Evolutionary conservation across 1,140 invertebrate genomes (phyloP), one percentile per base, ranked within the genome.

Genomic region (Bombyx mandarina): DNA sequence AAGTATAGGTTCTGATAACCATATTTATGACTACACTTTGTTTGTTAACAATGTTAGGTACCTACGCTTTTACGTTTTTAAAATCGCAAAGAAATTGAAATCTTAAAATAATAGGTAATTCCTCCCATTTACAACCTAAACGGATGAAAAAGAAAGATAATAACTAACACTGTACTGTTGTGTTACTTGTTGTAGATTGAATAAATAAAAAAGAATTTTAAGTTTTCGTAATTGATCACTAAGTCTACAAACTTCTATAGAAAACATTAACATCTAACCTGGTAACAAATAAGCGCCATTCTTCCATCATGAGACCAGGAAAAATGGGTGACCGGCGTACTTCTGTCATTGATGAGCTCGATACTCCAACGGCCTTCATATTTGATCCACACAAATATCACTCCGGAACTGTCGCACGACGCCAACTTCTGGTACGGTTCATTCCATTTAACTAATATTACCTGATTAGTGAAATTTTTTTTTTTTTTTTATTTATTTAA

Each of bases 371-470:
- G 91, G 7, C 98, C 97, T 80, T 99, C 98, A 82, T 99, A 99
- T 79, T 99, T 99, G 65, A 99, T 99, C 98, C 98, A 99, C 6
- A 99, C 97, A 86, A 99, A 99, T 72, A 99, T 99, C 43, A 99
- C 96, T 9, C 98, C 98, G 1, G 96, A 97, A 70, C 94, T 96
- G 89, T 99, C 98, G 88, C 98, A 99, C 6, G 97, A 98, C 2
- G 98, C 98, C 58, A 99, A 79, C 84, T 99, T 99, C 87, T 99
- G 97, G 85, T 99, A 99, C 0, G 98, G 97, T 85, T 98, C 97
- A 88, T 99, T 99, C 98, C 98, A 99, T 88, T 97, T 96, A 18
- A 99, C 97, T 45, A 99, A 88, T 48, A 97, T 96, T 43, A 98
- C 96, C 97, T 98, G 86, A 6, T n/a, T 43, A 56, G 57, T 8